Conservation (phyloP, 2,113 vertebrate species). For the mouse (Mus musculus) region DNA sequence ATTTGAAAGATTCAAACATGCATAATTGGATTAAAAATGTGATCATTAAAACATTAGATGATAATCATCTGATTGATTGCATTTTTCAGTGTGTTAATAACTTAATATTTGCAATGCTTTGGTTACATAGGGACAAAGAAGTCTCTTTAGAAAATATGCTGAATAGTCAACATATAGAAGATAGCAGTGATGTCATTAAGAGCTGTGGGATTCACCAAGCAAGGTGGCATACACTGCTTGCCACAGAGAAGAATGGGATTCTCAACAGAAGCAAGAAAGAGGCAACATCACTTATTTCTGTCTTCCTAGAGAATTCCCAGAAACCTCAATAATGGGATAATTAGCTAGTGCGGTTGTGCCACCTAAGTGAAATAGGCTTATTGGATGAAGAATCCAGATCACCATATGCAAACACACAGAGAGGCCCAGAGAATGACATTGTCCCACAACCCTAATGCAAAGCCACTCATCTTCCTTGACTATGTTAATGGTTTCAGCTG, state of each 20-base stretch:
- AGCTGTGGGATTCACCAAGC: neutral
- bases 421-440: neutral
- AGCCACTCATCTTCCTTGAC: neutral
- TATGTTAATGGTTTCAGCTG: neutral
- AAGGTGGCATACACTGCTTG: neutral
- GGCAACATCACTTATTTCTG: neutral
- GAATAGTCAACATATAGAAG: conserved; percentile 10
- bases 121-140: conserved; percentile 64
- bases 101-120: conserved; percentile 75
- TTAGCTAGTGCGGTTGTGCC: neutral
- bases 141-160: conserved; percentile 41
- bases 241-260: neutral
- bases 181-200: neutral
- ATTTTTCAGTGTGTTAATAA: conserved; percentile 80
- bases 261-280: neutral
- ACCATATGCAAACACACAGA: neutral
- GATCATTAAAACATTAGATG: conserved; percentile 85
- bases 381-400: neutral
- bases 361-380: neutral
- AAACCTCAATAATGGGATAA: neutral
- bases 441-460: neutral
- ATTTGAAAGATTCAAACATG: conserved; percentile 85
- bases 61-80: conserved; percentile 84
- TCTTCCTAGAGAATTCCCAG: neutral
- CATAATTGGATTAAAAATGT: conserved; percentile 88